Evolutionary conservation across 2,113 vertebrate species (phyloP).

Genomic region (Abramis brama): DNA sequence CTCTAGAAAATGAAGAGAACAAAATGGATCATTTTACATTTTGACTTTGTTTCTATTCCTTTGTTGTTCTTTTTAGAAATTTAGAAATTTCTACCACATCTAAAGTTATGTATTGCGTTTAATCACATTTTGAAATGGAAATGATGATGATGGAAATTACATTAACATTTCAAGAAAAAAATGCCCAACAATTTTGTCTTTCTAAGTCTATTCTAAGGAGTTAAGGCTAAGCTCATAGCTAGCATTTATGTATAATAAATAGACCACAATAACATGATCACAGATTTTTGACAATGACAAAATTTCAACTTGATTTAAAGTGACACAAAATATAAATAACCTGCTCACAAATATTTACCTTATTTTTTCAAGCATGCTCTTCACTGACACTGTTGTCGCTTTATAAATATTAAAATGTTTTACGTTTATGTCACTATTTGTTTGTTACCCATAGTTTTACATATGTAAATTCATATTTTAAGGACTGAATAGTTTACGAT

Average conservation of each 20-base stretch:
- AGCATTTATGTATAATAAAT: no score
- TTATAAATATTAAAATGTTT: background rate
- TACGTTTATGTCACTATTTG: background rate
- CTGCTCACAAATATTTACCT: no score
- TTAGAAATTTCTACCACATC: background rate
- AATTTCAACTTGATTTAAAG: no score
- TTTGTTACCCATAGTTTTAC: background rate
- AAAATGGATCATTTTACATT: background rate
- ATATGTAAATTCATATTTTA: background rate
- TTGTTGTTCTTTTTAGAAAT: background rate
- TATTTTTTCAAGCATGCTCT: no score
- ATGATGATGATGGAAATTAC: background rate
- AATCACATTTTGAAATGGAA: background rate
- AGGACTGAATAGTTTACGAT: background rate
- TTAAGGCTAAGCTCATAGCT: no score
- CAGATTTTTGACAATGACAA: no score
- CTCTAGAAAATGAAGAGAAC: slow-evolving; percentile 70
- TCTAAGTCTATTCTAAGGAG: background rate
- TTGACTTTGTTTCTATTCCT: background rate
- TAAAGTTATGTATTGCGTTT: background rate
- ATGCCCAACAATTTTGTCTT: background rate
- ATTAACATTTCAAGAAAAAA: background rate
- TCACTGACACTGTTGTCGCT: no score
- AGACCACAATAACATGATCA: no score
- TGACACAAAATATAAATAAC: no score